These are phyloP conservation scores for Bradypodion pumilum DNA, from an alignment of 2,797 vertebrate genomes.

Conservation along the genomic window DNA sequence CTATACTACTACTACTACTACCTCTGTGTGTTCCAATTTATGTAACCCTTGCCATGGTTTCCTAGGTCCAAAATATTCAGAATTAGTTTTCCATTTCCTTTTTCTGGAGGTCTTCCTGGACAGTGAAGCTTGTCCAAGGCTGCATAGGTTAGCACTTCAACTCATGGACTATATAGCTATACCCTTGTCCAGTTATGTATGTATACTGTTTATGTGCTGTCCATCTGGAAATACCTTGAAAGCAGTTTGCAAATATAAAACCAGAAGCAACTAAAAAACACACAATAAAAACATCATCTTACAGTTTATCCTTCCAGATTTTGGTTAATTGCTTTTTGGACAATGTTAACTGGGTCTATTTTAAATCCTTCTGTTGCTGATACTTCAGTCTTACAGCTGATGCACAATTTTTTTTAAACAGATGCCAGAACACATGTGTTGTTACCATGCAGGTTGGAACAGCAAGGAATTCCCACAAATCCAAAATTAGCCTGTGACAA, in stretches of 20 bases:
- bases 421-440: background rate
- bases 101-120: too few relatives aligned
- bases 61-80: too few relatives aligned
- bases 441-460: background rate
- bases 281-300: background rate
- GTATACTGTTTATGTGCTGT: too few relatives aligned
- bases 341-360: background rate
- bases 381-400: background rate
- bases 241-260: too few relatives aligned
- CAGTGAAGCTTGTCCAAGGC: too few relatives aligned
- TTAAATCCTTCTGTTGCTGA: background rate
- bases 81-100: too few relatives aligned
- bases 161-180: background rate
- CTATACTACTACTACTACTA: too few relatives aligned
- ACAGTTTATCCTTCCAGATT: background rate
- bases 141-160: background rate
- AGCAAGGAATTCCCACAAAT: background rate
- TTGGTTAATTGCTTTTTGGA: background rate
- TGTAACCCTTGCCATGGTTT: too few relatives aligned
- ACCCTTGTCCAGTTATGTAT: too few relatives aligned
- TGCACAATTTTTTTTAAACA: background rate
- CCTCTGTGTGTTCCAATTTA: too few relatives aligned
- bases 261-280: too few relatives aligned
- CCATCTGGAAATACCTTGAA: too few relatives aligned
- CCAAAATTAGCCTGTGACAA: background rate